phyloP scores from a whole-genome alignment of 2,113 vertebrate genomes.

The Ictidomys tridecemlineatus region DNA sequence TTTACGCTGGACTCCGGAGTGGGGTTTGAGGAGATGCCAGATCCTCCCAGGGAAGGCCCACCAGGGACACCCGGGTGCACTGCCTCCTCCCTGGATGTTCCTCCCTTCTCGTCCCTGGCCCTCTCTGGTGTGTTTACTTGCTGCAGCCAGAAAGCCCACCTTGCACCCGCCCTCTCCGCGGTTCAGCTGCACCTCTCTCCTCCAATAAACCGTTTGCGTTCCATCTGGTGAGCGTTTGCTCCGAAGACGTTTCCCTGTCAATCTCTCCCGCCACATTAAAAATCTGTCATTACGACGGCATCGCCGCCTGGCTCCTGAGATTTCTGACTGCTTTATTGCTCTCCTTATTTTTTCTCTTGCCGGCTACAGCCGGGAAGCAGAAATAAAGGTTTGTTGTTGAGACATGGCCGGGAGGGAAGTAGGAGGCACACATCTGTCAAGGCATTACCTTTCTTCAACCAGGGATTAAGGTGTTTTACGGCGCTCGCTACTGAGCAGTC shows the following conservation, averaged over 20 bases:
- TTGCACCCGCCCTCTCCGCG: constrained; percentile 86
- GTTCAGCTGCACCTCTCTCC: constrained; percentile 91
- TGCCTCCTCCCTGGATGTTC: not conserved
- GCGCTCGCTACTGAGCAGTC: constrained; percentile 90
- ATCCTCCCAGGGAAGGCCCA: not conserved
- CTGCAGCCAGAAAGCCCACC: constrained; percentile 87
- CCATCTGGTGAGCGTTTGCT: constrained; percentile 98
- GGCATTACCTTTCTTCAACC: constrained; percentile 96
- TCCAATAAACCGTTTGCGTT: constrained; percentile 98
- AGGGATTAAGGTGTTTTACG: constrained; percentile 94
- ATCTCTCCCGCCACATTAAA: constrained; percentile 97
- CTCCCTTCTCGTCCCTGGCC: not conserved
- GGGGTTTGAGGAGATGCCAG: not conserved
- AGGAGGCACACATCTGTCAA: constrained; percentile 96
- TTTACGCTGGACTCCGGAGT: constrained; percentile 35
- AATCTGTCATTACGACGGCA: constrained; percentile 93
- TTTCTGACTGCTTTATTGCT: constrained; percentile 93
- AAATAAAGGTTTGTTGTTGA: constrained; percentile 92
- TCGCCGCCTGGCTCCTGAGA: constrained; percentile 94
- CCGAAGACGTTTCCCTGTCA: constrained; percentile 98
- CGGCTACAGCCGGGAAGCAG: constrained; percentile 92
- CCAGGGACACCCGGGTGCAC: not conserved
- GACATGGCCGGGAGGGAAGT: constrained; percentile 95
- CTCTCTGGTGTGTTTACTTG: constrained; percentile 80
- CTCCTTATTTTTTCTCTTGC: constrained; percentile 90